A percentile compares a stretch with the other conserved stretches of the same genome.
Conservation (phyloP, 1,140 invertebrate species). For the Babylonia areolata region DNA sequence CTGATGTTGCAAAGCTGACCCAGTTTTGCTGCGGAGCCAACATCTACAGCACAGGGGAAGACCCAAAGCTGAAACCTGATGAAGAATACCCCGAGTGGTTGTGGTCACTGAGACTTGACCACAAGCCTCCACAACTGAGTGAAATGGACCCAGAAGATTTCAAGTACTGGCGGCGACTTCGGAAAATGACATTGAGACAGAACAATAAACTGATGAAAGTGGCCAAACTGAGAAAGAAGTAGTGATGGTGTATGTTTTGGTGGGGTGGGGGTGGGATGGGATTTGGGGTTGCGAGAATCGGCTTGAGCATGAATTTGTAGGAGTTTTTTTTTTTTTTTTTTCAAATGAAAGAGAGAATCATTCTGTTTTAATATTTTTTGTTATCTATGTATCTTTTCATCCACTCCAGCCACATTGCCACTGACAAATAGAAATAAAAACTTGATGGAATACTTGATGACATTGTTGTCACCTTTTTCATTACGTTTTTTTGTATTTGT, state of each 20-base stretch:
- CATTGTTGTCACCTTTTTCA: too few species aligned
- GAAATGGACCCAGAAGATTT: conserved; percentile 88
- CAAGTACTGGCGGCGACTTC: conserved; percentile 84
- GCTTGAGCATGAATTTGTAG: too few species aligned
- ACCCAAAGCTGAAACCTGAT: conserved; percentile 89
- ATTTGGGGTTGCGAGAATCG: not conserved
- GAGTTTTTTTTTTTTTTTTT: too few species aligned
- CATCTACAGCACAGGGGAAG: conserved; percentile 85
- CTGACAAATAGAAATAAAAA: too few species aligned
- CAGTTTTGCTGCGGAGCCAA: conserved; percentile 92
- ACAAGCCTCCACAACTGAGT: conserved; percentile 80
- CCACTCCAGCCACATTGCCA: too few species aligned
- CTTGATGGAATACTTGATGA: too few species aligned
- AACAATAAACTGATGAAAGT: conserved; percentile 33
- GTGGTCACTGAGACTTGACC: conserved; percentile 84
- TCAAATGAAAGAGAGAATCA: not conserved
- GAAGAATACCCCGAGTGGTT: conserved; percentile 96
- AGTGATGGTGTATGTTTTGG: not conserved
- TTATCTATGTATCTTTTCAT: too few species aligned
- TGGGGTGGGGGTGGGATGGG: too few species aligned
- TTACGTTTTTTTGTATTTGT: too few species aligned
- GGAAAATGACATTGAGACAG: conserved; percentile 43
- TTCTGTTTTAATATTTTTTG: too few species aligned
- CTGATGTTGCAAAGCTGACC: conserved; percentile 86
- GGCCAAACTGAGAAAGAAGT: conserved; percentile 20